phyloP scores from a whole-genome alignment of 1,140 invertebrate species.

The Tetramorium simillimum region DNA sequence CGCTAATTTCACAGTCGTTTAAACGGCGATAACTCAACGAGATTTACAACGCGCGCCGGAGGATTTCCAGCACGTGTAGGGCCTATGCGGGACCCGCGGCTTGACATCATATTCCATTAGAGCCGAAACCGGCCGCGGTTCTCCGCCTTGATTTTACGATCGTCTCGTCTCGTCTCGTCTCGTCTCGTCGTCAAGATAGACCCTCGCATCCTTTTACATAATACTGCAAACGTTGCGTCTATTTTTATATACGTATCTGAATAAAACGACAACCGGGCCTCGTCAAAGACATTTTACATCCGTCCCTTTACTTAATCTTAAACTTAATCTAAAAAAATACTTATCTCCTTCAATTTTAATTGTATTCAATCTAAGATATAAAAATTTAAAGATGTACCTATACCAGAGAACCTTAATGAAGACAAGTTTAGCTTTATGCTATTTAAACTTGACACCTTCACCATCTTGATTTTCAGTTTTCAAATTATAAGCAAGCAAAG shows the following conservation, averaged over 20 bases:
- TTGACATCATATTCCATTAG: conserved; percentile 85
- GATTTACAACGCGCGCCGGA: conserved; percentile 80
- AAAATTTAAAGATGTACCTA: neutral
- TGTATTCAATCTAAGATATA: neutral
- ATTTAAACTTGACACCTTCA: neutral
- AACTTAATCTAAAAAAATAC: neutral
- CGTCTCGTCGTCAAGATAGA: conserved; percentile 52
- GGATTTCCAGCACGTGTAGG: conserved; percentile 58
- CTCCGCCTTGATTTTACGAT: conserved; percentile 76
- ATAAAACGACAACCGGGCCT: neutral
- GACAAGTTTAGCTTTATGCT: neutral
- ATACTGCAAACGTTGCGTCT: conserved; percentile 38
- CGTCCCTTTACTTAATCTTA: neutral
- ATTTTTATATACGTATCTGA: conserved; percentile 15
- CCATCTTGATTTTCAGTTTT: neutral
- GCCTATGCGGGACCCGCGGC: conserved; percentile 25
- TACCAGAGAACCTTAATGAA: neutral
- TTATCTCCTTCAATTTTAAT: neutral
- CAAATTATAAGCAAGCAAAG: neutral
- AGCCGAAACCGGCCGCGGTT: conserved; percentile 55
- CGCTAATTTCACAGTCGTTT: conserved; percentile 86
- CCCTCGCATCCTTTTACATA: conserved; percentile 26
- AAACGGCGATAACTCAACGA: conserved; percentile 83
- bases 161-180: conserved; percentile 65
- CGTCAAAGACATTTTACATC: neutral